Conservation (phyloP, 2,113 vertebrate species). For the Progne subis region DNA sequence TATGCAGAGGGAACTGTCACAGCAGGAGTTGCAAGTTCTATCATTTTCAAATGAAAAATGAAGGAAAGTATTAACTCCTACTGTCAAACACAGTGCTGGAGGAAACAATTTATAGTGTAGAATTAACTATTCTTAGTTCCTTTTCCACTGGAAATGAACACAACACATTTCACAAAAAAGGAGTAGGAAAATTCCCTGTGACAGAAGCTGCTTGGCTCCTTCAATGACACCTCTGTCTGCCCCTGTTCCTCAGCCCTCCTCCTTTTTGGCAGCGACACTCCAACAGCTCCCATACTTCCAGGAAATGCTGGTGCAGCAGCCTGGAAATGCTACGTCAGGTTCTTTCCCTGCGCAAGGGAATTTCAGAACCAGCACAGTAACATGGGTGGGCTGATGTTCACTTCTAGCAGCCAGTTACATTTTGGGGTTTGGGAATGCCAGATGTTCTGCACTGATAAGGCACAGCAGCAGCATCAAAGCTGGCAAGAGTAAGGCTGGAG, state of each 20-base stretch:
- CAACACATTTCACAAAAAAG: not conserved
- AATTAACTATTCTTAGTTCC: not conserved
- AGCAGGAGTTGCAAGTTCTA: not conserved
- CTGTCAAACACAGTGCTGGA: not conserved
- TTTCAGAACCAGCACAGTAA: not conserved
- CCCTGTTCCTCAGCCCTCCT: not conserved
- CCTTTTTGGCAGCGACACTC: not conserved
- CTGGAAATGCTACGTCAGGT: not conserved
- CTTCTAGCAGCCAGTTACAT: not conserved
- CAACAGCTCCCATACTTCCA: not conserved
- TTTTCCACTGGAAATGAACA: not conserved
- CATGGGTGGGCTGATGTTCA: not conserved
- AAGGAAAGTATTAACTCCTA: not conserved
- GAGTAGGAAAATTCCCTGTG: not conserved
- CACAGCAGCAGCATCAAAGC: not conserved
- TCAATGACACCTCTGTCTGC: not conserved
- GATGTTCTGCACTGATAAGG: slow-evolving; percentile 60
- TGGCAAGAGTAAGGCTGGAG: not conserved
- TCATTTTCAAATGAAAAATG: not conserved
- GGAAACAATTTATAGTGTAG: not conserved
- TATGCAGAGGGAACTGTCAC: not conserved
- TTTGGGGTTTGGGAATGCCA: not conserved
- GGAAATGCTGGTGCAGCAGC: not conserved
- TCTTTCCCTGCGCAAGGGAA: not conserved
- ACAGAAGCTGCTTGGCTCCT: not conserved